phyloP scores from a whole-genome alignment of 2,888 invertebrate species.

The Colostygia pectinataria region DNA sequence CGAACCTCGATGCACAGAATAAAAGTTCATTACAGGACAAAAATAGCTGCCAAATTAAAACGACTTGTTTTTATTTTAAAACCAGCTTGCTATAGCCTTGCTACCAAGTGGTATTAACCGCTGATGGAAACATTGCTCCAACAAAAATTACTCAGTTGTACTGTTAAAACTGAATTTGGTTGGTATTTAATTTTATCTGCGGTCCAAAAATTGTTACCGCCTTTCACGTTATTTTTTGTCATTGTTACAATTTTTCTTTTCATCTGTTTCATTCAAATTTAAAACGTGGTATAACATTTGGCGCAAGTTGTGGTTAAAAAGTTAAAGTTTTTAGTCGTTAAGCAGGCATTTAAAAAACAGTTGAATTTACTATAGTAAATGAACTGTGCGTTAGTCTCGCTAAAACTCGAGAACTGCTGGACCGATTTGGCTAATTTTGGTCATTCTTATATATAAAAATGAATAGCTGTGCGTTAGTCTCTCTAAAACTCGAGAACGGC shows the following conservation, averaged over 20 bases:
- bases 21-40: no score
- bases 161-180: constrained; percentile 44
- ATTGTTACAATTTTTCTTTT: no score
- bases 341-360: no score
- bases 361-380: no score
- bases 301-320: constrained; percentile 20
- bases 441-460: no score
- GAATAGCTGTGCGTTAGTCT: no score
- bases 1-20: no score
- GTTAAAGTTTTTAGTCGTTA: not conserved
- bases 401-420: no score
- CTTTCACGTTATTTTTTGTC: constrained; percentile 17
- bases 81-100: constrained; percentile 62
- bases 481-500: no score
- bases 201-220: constrained; percentile 38
- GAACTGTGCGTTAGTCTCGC: no score
- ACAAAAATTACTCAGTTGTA: constrained; percentile 42
- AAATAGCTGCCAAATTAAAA: not conserved
- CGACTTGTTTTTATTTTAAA: constrained; percentile 44
- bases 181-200: no score
- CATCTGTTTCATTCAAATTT: constrained; percentile 19
- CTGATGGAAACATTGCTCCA: constrained; percentile 50
- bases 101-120: constrained; percentile 58
- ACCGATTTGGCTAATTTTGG: no score
- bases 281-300: constrained; percentile 52